Base-by-base conservation (phyloP, 2,888 invertebrate species). In the Gymnosoma rotundatum region DNA sequence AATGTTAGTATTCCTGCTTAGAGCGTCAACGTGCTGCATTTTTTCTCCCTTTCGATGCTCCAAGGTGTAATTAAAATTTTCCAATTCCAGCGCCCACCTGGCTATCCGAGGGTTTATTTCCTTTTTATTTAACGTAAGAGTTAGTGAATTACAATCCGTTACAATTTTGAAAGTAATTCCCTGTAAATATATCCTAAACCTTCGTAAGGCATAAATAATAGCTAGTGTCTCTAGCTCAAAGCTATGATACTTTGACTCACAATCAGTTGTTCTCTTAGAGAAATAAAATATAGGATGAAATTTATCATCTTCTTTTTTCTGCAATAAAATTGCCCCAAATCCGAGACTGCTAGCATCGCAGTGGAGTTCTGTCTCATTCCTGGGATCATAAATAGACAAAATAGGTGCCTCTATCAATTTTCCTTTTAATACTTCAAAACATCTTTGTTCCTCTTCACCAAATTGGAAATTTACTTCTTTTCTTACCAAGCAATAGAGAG, bases 271-370 rank as follows among this genome's bases (percentile, higher is more conserved):
- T 14, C 18, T 38, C 20, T 20, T 61, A 12, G 61, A 61, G 32
- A 61, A 61, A 42, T 38, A 42, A 38, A 61, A 63, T 45, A 63
- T 63, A 20, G 20, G 20, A 45, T 60, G 60, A 10, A 60, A 36
- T 38, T 58, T 16, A 10, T 25, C 32, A 54, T 54, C 21, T 2
- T 2, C 10, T 18, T 38, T 38, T 18, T 54, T 83, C 45, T 83
- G 83, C 9, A 83, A 14, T 18, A 83, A 58, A 12, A 83, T 63
- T 4, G 83, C 73, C 1, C 78, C 83, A 42, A 67, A 83, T 10
- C 74, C 74, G 4, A 50, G 16, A 21, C 52, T 52, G 52, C 83
- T 78, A 2, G 78, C 78, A 63, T 72, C 75, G 20, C 69, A 73
- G 38, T 74, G 69, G 1, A 83, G 25, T 20, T 63, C 63, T 18